phyloP scores from a whole-genome alignment of 2,888 invertebrate genomes.

The Polydrusus tereticollis region DNA sequence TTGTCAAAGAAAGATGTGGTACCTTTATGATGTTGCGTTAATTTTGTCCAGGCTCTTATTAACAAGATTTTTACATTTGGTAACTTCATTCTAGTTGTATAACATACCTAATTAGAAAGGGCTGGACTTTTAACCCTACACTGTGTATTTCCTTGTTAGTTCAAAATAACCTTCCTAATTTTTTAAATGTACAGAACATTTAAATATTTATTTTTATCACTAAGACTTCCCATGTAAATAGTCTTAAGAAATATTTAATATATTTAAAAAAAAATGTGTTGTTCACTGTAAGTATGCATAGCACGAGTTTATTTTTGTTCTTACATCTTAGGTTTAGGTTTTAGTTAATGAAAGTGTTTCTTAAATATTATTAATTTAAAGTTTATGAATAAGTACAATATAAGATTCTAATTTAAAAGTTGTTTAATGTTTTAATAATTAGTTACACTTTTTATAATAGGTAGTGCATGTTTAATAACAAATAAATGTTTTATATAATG shows the following conservation, averaged over 20 bases:
- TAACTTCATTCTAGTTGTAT: too few species aligned
- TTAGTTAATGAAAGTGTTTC: constrained; percentile 34
- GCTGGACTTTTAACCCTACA: background rate
- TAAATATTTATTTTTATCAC: constrained; percentile 24
- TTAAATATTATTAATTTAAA: constrained; percentile 36
- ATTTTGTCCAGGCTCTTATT: too few species aligned
- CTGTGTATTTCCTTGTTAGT: constrained; percentile 39
- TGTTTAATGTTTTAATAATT: constrained; percentile 12
- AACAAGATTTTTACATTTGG: too few species aligned
- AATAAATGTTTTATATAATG: background rate
- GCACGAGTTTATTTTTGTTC: constrained; percentile 25
- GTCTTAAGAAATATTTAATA: constrained; percentile 41
- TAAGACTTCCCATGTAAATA: constrained; percentile 34
- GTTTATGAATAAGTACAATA: constrained; percentile 36
- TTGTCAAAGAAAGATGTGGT: too few species aligned
- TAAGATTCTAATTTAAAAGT: constrained; percentile 25
- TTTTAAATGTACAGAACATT: constrained; percentile 36
- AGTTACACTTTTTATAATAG: background rate
- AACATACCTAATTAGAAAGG: background rate
- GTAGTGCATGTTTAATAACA: constrained; percentile 13
- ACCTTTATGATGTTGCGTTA: too few species aligned
- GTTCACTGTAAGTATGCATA: constrained; percentile 34
- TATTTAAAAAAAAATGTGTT: constrained; percentile 33
- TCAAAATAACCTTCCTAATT: constrained; percentile 25
- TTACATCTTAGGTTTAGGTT: constrained; percentile 12